Evolutionary conservation across 1,140 invertebrate genomes (phyloP).

Genomic region (Lepidotrigona ventralis): DNA sequence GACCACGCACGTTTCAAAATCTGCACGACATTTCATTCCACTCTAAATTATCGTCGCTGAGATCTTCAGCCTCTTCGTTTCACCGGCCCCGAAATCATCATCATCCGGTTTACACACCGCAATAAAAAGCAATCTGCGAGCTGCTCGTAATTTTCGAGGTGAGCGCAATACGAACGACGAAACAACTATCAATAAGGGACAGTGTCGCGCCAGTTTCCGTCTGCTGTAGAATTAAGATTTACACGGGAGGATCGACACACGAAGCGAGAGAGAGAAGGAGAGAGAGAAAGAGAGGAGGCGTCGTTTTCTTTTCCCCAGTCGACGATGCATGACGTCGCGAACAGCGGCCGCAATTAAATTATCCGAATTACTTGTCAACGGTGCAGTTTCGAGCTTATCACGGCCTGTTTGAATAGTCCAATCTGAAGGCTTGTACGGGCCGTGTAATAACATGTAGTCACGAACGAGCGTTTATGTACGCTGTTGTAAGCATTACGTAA

Average conservation of each 20-base stretch:
- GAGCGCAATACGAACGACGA: neutral
- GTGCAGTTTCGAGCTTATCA: slow-evolving; percentile 32
- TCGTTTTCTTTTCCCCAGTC: neutral
- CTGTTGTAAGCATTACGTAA: slow-evolving; percentile 51
- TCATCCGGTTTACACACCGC: slow-evolving; percentile 10
- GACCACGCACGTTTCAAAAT: neutral
- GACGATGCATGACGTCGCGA: neutral
- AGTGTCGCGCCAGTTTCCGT: neutral
- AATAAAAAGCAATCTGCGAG: slow-evolving; percentile 31
- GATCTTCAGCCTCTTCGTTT: neutral
- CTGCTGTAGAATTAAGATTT: slow-evolving; percentile 5
- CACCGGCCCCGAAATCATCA: neutral
- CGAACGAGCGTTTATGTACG: slow-evolving; percentile 41
- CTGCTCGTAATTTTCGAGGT: slow-evolving; percentile 16
- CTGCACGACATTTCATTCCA: neutral
- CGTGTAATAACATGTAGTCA: slow-evolving; percentile 49
- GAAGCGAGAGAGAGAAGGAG: neutral
- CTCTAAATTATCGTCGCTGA: neutral
- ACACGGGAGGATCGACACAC: neutral
- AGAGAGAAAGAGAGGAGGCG: neutral
- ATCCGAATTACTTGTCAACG: slow-evolving; percentile 46
- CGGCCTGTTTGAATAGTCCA: slow-evolving; percentile 30
- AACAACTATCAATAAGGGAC: slow-evolving; percentile 16
- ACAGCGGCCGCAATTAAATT: slow-evolving; percentile 31
- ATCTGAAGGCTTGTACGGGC: slow-evolving; percentile 24